These are phyloP conservation scores for Pampusana beccarii DNA, from an alignment of 2,113 vertebrate genomes.

Conservation along the genomic window DNA sequence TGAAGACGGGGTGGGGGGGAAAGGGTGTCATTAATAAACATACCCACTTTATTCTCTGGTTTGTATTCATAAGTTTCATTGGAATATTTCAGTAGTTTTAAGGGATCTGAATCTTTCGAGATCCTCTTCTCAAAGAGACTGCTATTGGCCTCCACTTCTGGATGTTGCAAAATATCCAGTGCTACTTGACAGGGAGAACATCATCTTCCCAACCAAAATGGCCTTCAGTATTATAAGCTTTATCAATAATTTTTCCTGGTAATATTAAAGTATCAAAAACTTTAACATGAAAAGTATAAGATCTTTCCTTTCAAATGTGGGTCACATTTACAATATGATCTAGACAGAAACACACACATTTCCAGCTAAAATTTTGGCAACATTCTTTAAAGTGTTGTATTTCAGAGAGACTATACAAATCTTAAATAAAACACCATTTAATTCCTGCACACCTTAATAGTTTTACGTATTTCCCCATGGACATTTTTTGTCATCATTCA, in stretches of 20 bases:
- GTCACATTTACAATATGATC: neutral
- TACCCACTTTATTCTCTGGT: neutral
- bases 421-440: neutral
- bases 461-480: neutral
- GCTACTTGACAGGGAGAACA: neutral
- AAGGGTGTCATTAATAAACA: neutral
- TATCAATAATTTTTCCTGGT: neutral
- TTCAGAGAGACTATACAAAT: neutral
- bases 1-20: neutral
- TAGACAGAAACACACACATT: neutral
- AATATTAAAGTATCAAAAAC: neutral
- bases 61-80: neutral
- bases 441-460: neutral
- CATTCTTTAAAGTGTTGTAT: neutral
- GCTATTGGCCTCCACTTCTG: neutral
- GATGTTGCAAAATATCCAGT: neutral
- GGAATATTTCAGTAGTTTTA: neutral
- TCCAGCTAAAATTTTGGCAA: neutral
- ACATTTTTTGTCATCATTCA: neutral
- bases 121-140: neutral
- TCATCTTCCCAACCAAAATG: neutral
- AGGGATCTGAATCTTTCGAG: neutral
- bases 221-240: neutral
- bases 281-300: neutral
- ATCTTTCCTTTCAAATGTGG: neutral